Percentiles rank a stretch among this genome's conserved stretches.
Evolutionary conservation across 1,140 invertebrate genomes (phyloP).

Genomic region (Lepidurus packardi): DNA sequence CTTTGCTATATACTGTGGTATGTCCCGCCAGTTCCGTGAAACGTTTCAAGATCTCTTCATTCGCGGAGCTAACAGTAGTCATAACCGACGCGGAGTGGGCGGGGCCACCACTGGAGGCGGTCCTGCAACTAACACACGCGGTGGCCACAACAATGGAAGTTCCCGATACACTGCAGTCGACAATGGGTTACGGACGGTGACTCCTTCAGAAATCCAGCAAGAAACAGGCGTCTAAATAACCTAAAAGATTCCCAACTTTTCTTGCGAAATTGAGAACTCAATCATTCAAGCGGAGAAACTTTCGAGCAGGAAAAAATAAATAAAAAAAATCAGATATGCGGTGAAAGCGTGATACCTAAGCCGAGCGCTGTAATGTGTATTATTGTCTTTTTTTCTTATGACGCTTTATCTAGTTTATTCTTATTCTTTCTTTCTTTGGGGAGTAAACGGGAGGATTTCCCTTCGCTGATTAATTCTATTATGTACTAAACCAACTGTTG

Average conservation of each 20-base stretch:
- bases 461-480: too few species aligned
- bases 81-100: constrained; percentile 13
- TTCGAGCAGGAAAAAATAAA: too few species aligned
- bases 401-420: too few species aligned
- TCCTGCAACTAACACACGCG: constrained; percentile 35
- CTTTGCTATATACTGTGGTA: constrained; percentile 92
- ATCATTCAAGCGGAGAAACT: too few species aligned
- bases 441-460: too few species aligned
- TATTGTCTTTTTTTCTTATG: too few species aligned
- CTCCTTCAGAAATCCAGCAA: constrained; percentile 51
- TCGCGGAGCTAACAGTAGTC: constrained; percentile 45
- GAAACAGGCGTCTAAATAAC: constrained; percentile 66
- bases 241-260: not conserved
- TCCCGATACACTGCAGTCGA: constrained; percentile 65
- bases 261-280: too few species aligned
- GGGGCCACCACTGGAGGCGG: constrained; percentile 24
- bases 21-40: constrained; percentile 87
- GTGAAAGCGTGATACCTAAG: too few species aligned
- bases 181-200: constrained; percentile 67
- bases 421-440: too few species aligned
- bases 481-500: not conserved
- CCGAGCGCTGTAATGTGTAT: too few species aligned
- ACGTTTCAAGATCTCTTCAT: constrained; percentile 87
- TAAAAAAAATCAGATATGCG: too few species aligned
- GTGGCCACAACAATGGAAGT: constrained; percentile 53